These are phyloP conservation scores for Lanistes nyassanus DNA, from an alignment of 1,140 invertebrate species.

Conservation along the genomic window DNA sequence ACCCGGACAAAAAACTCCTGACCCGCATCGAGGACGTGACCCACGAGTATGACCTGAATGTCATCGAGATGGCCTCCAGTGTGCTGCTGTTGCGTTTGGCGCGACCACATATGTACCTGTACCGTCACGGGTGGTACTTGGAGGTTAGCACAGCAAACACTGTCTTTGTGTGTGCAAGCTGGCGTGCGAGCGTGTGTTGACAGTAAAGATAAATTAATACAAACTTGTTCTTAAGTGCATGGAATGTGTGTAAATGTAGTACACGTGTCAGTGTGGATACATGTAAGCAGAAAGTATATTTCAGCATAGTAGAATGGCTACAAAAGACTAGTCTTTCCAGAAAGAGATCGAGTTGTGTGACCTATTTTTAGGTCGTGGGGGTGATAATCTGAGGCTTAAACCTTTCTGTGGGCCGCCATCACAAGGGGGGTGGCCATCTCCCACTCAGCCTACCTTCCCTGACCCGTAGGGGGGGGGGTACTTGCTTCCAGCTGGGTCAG, in stretches of 20 bases:
- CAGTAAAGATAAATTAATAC: no score
- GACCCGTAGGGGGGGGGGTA: no score
- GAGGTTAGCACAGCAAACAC: neutral
- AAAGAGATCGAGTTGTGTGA: no score
- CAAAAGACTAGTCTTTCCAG: no score
- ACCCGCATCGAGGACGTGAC: conserved; percentile 13
- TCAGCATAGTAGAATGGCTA: neutral
- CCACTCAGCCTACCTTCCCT: no score
- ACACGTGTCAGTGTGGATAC: neutral
- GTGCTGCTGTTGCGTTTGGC: conserved; percentile 9
- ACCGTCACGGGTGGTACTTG: conserved; percentile 13
- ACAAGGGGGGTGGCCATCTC: no score
- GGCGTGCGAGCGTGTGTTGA: neutral
- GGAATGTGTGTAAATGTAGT: neutral
- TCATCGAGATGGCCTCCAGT: conserved; percentile 2
- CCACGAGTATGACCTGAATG: conserved; percentile 1
- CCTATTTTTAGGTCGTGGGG: no score
- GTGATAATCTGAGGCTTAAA: no score
- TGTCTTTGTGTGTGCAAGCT: neutral
- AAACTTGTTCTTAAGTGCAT: no score
- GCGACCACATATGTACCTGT: conserved; percentile 1
- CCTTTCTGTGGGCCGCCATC: no score
- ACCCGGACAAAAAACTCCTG: conserved; percentile 14
- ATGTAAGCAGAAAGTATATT: neutral
- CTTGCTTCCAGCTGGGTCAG: no score